A percentile compares a stretch with the other conserved stretches of the same genome.
Evolutionary conservation across 2,888 invertebrate genomes (phyloP).

Genomic region (Drosophila mimica): DNA sequence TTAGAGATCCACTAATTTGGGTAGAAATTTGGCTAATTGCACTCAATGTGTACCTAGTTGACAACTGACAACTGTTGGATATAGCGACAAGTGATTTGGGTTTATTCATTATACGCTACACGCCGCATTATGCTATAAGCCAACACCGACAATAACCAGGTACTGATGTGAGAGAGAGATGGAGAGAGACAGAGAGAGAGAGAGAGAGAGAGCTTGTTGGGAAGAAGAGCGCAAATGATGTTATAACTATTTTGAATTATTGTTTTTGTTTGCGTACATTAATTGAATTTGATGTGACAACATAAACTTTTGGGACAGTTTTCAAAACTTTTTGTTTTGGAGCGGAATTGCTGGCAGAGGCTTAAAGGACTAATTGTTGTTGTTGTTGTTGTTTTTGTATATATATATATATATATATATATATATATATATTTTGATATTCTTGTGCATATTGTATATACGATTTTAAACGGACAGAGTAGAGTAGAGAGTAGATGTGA

Average conservation of each 20-base stretch:
- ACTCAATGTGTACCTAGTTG: slow-evolving; percentile 37
- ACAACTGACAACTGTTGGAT: slow-evolving; percentile 30
- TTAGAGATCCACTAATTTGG: background rate
- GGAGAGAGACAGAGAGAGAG: slow-evolving; percentile 22
- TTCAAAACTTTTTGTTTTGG: slow-evolving; percentile 56
- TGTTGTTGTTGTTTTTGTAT: slow-evolving; percentile 20
- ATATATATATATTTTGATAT: slow-evolving; percentile 4
- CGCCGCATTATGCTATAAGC: slow-evolving; percentile 53
- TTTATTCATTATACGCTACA: slow-evolving; percentile 52
- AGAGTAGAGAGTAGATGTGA: slow-evolving; percentile 59
- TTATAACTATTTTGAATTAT: slow-evolving; percentile 72
- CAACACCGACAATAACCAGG: slow-evolving; percentile 71
- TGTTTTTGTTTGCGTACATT: slow-evolving; percentile 63
- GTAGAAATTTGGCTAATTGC: slow-evolving; percentile 4
- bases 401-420: slow-evolving; percentile 9
- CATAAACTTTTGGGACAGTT: slow-evolving; percentile 68
- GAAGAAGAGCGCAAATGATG: slow-evolving; percentile 45
- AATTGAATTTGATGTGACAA: slow-evolving; percentile 79
- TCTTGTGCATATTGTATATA: slow-evolving; percentile 4
- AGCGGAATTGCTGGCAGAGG: slow-evolving; percentile 63
- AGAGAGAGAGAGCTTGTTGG: slow-evolving; percentile 14
- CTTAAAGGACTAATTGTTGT: slow-evolving; percentile 43
- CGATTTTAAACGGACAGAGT: slow-evolving; percentile 35
- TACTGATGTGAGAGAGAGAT: slow-evolving; percentile 11
- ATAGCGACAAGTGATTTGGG: slow-evolving; percentile 23